Base-by-base conservation (phyloP, 2,113 vertebrate genomes). In the Nettapus auritus region DNA sequence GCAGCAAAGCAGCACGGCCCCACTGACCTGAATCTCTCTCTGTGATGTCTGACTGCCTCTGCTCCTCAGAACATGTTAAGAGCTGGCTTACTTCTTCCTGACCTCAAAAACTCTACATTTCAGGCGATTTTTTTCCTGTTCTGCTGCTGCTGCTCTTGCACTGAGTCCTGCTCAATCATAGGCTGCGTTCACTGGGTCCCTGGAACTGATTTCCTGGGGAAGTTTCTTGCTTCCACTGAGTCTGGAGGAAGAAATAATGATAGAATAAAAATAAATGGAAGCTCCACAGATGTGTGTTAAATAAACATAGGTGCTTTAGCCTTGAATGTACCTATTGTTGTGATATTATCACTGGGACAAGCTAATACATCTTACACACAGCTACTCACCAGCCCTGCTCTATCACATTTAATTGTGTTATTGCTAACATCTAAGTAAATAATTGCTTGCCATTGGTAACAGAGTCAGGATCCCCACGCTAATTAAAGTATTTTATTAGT, bases 31-130 rank as follows among this genome's bases (percentile, higher is more conserved):
- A 21, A 6, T 1, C 52, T 4, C 44, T 16, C 64, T 22, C 81
- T 2, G 31, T 53, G 11, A 8, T 48, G 19, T 29, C 71, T 64
- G 52, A 13, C 46, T 13, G 62, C 13, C 33, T 25, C 5, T 6
- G 14, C 2, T 76, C 56, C 71, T 67, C 80, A 11, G 68, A 2
- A 36, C 28, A 7, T 0, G 0, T 2, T 75, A 44, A n/a, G 31
- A n/a, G 31, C 62, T 46, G 75, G 13, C 68, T 69, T 80, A 4
- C 36, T 38, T 67, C 66, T 53, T 82, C 44, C 85, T 78, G 62
- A 75, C 53, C 71, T 76, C 68, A 33, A 46, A 83, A 77, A 16
- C 42, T 38, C 0, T 7, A 4, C 0, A 3, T 34, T 50, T 34
- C 70, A 77, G 38, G 9, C 46, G 73, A 4, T 25, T 23, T 28